Evolutionary conservation across 2,113 vertebrate species (phyloP).

Genomic region (Pycnonotus jocosus): DNA sequence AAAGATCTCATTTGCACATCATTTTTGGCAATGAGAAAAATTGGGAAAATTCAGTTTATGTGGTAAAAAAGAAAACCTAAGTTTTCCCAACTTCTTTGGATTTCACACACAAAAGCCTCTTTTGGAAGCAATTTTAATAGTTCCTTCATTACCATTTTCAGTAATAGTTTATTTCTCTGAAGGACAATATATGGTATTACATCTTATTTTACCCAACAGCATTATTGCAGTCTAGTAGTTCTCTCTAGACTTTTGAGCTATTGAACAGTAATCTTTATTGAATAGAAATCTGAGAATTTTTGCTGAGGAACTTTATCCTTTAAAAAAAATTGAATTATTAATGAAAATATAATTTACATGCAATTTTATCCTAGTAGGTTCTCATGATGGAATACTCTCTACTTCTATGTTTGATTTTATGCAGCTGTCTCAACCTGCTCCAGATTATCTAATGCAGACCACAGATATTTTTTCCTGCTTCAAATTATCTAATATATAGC

Average conservation of each 20-base stretch:
- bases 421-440: neutral
- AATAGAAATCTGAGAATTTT: neutral
- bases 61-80: neutral
- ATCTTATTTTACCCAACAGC: neutral
- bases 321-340: neutral
- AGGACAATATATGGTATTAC: neutral
- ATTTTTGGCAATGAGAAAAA: neutral
- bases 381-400: neutral
- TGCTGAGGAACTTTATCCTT: neutral
- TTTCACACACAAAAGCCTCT: neutral
- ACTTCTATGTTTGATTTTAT: neutral
- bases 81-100: rapidly evolving
- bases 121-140: neutral
- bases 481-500: neutral
- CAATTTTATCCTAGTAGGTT: neutral
- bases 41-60: neutral
- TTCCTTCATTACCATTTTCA: neutral
- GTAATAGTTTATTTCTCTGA: neutral
- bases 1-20: neutral
- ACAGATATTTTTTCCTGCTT: neutral
- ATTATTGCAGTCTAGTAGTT: neutral
- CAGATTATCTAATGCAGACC: neutral
- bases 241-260: neutral
- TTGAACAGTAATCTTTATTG: neutral
- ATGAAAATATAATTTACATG: neutral